These are phyloP conservation scores for Melieria omissa DNA, from an alignment of 2,888 invertebrate species.

Conservation along the genomic window DNA sequence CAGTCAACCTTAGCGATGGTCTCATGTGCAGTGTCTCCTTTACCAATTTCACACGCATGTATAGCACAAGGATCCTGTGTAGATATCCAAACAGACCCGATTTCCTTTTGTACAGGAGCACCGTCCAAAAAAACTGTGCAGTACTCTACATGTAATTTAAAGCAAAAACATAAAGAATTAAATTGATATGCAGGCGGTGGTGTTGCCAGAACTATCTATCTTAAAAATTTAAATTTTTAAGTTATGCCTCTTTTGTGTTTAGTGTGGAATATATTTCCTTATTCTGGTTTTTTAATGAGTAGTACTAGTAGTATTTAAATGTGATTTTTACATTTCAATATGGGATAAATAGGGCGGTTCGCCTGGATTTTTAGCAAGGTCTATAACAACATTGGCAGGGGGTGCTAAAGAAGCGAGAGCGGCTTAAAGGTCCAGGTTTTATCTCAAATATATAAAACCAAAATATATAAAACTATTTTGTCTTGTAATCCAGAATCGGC, in stretches of 20 bases:
- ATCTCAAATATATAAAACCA: no score
- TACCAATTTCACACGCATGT: constrained; percentile 56
- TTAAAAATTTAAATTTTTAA: no score
- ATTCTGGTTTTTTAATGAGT: background rate
- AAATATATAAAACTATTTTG: no score
- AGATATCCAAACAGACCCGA: constrained; percentile 62
- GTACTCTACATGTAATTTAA: constrained; percentile 22
- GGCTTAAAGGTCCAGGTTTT: no score
- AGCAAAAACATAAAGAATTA: no score
- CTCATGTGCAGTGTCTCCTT: constrained; percentile 44
- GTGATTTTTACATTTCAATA: background rate
- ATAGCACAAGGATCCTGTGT: constrained; percentile 56
- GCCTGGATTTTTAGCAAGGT: background rate
- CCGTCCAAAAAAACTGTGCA: constrained; percentile 58
- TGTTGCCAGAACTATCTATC: no score
- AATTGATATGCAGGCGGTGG: background rate
- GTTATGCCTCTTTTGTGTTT: no score
- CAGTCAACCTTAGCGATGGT: constrained; percentile 56
- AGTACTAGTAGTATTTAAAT: background rate
- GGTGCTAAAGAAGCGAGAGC: no score
- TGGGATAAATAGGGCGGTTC: background rate
- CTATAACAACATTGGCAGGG: background rate
- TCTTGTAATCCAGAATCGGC: no score
- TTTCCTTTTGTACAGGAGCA: constrained; percentile 46
- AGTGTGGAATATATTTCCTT: background rate